Evolutionary conservation across 2,797 vertebrate genomes (phyloP).

Genomic region (Xenops minutus): DNA sequence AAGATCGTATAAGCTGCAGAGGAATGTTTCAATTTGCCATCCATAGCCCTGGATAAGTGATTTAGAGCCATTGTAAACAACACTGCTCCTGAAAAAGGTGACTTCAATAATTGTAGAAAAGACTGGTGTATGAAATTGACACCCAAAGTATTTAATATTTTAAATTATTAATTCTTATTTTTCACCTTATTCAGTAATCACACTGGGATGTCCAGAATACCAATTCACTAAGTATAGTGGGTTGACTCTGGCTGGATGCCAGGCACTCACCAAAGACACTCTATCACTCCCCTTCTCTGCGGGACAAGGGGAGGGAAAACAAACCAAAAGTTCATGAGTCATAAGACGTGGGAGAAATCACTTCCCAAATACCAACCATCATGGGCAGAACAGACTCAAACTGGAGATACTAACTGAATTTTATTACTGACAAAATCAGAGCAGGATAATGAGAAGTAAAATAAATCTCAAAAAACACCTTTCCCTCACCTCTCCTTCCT

Average conservation of each 20-base stretch:
- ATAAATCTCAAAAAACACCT: background rate
- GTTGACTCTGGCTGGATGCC: background rate
- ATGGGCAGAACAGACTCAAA: background rate
- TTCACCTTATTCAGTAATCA: background rate
- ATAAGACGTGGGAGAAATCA: background rate
- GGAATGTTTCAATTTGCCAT: background rate
- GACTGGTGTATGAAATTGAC: background rate
- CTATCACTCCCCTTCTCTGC: background rate
- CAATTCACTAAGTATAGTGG: background rate
- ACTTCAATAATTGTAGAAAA: background rate
- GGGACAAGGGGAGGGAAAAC: background rate
- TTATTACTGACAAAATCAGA: background rate
- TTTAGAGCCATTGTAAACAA: constrained; percentile 38
- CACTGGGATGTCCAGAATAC: background rate
- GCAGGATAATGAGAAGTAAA: background rate
- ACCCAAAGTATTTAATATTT: background rate
- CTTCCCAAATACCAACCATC: background rate
- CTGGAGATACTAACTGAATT: background rate
- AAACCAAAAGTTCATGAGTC: background rate
- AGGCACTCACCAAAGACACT: background rate
- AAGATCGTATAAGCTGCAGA: background rate
- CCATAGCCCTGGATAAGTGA: constrained; percentile 6
- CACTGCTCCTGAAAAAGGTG: constrained; percentile 10
- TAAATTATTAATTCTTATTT: background rate
- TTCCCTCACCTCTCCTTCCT: background rate